Conservation (phyloP, 2,797 vertebrate genomes). For the Anisognathus igniventris region DNA sequence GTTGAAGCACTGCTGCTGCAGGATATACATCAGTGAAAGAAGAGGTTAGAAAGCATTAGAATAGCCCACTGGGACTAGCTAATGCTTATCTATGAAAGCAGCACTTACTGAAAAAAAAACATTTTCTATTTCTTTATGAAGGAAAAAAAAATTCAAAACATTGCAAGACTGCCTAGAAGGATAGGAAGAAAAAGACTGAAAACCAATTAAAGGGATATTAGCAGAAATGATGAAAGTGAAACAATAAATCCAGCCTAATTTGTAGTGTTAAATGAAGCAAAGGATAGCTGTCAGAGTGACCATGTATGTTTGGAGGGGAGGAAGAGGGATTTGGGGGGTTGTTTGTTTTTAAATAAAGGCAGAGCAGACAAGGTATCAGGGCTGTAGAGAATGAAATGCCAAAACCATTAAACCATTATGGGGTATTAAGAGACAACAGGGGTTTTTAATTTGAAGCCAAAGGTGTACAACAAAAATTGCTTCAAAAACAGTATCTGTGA, state of each 20-base stretch:
- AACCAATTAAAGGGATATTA: not conserved
- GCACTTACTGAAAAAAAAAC: not conserved
- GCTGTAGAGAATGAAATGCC: not conserved
- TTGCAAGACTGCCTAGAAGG: not conserved
- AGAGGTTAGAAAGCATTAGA: not conserved
- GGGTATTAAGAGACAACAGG: not conserved
- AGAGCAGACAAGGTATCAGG: not conserved
- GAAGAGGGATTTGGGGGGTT: accelerated
- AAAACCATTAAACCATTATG: not conserved
- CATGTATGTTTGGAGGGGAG: not conserved
- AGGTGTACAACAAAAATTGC: not conserved
- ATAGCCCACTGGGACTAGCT: not conserved
- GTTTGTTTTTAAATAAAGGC: not conserved
- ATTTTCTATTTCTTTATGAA: not conserved
- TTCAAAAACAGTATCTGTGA: not conserved
- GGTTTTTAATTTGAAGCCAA: not conserved
- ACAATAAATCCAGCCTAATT: not conserved
- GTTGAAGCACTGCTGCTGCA: not conserved
- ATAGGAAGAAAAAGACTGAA: not conserved
- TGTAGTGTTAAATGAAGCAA: not conserved
- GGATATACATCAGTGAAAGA: not conserved
- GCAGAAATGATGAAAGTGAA: not conserved
- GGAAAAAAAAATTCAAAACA: not conserved
- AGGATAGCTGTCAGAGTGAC: not conserved
- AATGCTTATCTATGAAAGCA: not conserved